Percentiles rank a stretch among this genome's conserved stretches.
Conservation (phyloP, 64 coral and sea anemone genomes). For the Pocillopora verrucosa region DNA sequence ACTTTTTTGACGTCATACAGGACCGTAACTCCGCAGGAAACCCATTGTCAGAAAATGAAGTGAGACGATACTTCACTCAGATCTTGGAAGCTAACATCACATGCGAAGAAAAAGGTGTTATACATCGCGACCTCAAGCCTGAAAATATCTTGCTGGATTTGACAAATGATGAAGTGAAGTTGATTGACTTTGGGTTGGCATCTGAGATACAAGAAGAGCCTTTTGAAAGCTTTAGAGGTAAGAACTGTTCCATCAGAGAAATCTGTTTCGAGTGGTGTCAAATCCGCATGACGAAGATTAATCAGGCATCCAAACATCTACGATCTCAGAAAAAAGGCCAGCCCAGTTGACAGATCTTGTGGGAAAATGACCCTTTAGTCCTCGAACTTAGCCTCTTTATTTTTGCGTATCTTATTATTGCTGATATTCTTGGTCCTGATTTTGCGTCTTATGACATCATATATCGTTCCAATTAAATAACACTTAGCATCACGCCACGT, state of each 20-base stretch:
- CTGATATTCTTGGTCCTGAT: no score
- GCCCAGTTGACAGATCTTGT: no score
- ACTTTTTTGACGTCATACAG: slow-evolving; percentile 5
- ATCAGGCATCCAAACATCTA: no score
- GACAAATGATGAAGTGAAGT: background rate
- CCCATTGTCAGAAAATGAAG: slow-evolving; percentile 2
- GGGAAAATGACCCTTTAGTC: no score
- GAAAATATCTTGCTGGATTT: slow-evolving; percentile 23
- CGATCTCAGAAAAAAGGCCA: no score
- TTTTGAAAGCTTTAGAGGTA: slow-evolving; percentile 14
- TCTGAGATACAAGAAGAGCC: slow-evolving; percentile 5
- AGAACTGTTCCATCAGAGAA: background rate
- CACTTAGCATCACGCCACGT: no score
- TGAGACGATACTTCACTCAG: background rate
- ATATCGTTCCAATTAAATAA: no score
- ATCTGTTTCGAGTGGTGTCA: no score
- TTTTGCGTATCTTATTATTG: no score
- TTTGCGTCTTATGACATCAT: no score
- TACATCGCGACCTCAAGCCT: slow-evolving; percentile 18
- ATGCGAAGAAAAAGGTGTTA: slow-evolving; percentile 1
- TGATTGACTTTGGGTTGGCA: slow-evolving; percentile 17
- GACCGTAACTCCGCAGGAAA: background rate
- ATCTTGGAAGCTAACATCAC: slow-evolving; percentile 6
- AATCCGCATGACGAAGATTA: no score
- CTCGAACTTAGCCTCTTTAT: no score